phyloP scores from a whole-genome alignment of 2,113 vertebrate genomes.

The Mastomys coucha region DNA sequence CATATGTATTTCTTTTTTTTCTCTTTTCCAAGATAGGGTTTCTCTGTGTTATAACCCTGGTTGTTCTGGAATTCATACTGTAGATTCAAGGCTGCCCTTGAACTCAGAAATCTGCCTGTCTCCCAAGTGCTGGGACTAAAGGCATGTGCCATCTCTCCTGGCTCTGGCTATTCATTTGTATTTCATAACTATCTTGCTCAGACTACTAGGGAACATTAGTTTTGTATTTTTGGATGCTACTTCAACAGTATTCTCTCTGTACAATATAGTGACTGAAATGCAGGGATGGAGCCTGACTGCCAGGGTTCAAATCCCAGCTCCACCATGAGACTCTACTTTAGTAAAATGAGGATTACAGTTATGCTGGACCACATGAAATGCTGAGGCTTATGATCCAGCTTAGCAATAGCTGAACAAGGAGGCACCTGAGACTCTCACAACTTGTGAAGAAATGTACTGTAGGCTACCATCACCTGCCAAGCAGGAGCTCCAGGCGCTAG shows the following conservation, averaged over 20 bases:
- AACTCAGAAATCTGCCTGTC: background rate
- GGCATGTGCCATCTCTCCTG: background rate
- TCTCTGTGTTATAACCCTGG: background rate
- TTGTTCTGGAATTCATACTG: background rate
- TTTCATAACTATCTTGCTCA: background rate
- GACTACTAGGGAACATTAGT: background rate
- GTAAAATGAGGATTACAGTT: background rate
- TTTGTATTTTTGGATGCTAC: background rate
- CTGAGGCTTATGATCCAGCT: background rate
- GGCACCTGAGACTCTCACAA: background rate
- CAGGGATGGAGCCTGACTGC: background rate
- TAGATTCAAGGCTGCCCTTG: background rate
- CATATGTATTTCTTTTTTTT: background rate
- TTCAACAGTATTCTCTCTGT: background rate
- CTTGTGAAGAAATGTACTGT: background rate
- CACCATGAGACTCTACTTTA: background rate
- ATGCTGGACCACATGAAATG: background rate
- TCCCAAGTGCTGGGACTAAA: background rate
- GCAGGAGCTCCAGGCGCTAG: background rate
- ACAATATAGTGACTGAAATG: background rate
- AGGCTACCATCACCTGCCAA: background rate
- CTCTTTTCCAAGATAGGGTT: background rate
- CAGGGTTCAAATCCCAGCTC: constrained; percentile 16
- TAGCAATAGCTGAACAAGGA: background rate
- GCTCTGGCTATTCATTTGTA: background rate